Evolutionary conservation across 2,888 invertebrate genomes (phyloP).

Genomic region (Lymantria dispar): DNA sequence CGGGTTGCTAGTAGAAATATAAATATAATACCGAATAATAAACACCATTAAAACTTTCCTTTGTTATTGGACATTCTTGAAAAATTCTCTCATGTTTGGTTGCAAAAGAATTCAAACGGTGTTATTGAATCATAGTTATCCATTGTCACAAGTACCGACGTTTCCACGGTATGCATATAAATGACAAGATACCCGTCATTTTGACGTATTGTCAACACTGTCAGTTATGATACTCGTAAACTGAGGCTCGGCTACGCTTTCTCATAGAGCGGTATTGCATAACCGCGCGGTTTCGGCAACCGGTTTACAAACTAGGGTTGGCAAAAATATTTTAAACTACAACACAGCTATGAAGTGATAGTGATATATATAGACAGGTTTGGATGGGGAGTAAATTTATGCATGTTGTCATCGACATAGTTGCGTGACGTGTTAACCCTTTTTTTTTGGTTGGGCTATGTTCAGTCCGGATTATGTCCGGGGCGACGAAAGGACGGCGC

Average conservation of each 20-base stretch:
- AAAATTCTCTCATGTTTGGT: neutral
- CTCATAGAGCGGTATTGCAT: constrained; percentile 24
- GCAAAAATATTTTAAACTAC: neutral
- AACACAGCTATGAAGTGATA: too few species aligned
- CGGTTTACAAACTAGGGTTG: neutral
- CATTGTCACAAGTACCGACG: neutral
- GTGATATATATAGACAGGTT: too few species aligned
- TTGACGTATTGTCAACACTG: constrained; percentile 5
- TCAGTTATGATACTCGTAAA: constrained; percentile 22
- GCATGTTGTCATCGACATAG: too few species aligned
- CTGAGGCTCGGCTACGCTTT: constrained; percentile 33
- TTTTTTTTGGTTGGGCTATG: too few species aligned
- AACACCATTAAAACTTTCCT: neutral
- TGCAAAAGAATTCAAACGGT: neutral
- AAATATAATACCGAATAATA: neutral
- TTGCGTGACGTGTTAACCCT: too few species aligned
- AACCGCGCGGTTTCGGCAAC: constrained; percentile 17
- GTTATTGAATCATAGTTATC: neutral
- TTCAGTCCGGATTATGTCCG: too few species aligned
- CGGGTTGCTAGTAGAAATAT: too few species aligned
- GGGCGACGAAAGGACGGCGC: too few species aligned
- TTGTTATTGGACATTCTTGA: neutral
- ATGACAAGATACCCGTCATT: neutral
- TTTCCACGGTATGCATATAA: neutral
- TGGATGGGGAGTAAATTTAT: too few species aligned